These are phyloP conservation scores for Drosophila prosaltans DNA, from an alignment of 1,140 invertebrate species.

Conservation along the genomic window DNA sequence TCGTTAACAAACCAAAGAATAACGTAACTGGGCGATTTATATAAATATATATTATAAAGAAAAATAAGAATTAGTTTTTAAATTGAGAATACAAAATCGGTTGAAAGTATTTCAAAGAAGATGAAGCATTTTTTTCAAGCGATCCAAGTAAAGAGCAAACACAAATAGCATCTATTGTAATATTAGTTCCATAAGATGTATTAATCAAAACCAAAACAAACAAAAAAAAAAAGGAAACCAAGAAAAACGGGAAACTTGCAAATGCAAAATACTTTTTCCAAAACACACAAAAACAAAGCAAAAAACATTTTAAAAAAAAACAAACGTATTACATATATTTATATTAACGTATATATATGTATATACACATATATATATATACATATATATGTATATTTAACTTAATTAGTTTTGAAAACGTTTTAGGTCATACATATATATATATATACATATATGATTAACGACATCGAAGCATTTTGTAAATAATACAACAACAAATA, in stretches of 20 bases:
- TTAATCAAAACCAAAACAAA: slow-evolving; percentile 59
- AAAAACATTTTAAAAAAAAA: slow-evolving; percentile 56
- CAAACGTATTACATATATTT: slow-evolving; percentile 61
- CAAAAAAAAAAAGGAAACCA: slow-evolving; percentile 14
- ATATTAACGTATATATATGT: slow-evolving; percentile 66
- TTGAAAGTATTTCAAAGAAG: slow-evolving; percentile 5
- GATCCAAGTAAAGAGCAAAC: slow-evolving; percentile 45
- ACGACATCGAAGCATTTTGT: slow-evolving; percentile 81
- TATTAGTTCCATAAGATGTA: slow-evolving; percentile 73
- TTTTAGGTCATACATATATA: slow-evolving; percentile 68
- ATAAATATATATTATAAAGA: neutral
- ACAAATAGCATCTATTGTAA: slow-evolving; percentile 74
- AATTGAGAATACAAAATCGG: slow-evolving; percentile 4
- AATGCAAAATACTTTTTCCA: slow-evolving; percentile 70
- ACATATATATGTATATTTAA: slow-evolving; percentile 66
- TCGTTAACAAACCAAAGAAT: slow-evolving; percentile 74
- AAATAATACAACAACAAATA: slow-evolving; percentile 61
- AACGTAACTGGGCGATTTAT: slow-evolving; percentile 21
- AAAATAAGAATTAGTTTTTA: slow-evolving; percentile 47
- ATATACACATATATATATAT: slow-evolving; percentile 51
- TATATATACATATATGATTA: slow-evolving; percentile 49
- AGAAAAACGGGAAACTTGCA: slow-evolving; percentile 30
- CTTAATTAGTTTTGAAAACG: slow-evolving; percentile 75
- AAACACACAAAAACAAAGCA: slow-evolving; percentile 33
- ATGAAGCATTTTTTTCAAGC: slow-evolving; percentile 44